Base-by-base conservation (phyloP, 2,888 invertebrate species). In the Amphipyra berbera region DNA sequence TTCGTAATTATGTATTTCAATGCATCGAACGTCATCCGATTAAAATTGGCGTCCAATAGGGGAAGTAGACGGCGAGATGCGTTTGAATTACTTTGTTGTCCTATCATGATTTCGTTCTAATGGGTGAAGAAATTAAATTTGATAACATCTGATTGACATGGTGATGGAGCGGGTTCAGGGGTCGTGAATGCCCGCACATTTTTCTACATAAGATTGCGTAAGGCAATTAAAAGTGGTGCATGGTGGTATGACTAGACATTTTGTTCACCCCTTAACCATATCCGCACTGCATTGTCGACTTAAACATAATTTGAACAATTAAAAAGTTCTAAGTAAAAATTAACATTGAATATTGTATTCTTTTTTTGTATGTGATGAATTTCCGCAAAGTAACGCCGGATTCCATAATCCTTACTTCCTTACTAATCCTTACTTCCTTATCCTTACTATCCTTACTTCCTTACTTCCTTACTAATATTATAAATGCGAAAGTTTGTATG, bases 21-120 rank as follows among this genome's bases (percentile, higher is more conserved):
- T 93, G 90, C 91, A 93, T 86, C 85, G 79, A 84, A 79, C 86
- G 88, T 92, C 93, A 90, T 91, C 90, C 90, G 92, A 94, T 94
- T 94, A 93, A 94, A 93, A 94, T 93, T 94, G 94, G 94, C 94
- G 90, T 91, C 79, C 86, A 83, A 92, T 92, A 85, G 91, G 93
- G 94, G 92, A 89, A 55, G 79, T 69, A 73, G 78, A 74, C 78
- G 82, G 84, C 64, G 78, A 83, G 84, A 81, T 80, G 71, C 68
- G 44, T 76, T 57, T 70, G 70, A 76, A 73, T 76, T 62, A 78
- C 63, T 71, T 63, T 74, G 76, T 73, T 66, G 72, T 46, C 30
- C 33, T 74, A 79, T 76, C 78, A 67, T 56, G 69, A 76, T 73
- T 57, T 58, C 6, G 21, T 50, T 49, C 58, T 79, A 69, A 76